Evolutionary conservation across 1,140 invertebrate species (phyloP), one percentile per base, ranked within the genome.

Genomic region (Macrotrachela quadricornifera): DNA sequence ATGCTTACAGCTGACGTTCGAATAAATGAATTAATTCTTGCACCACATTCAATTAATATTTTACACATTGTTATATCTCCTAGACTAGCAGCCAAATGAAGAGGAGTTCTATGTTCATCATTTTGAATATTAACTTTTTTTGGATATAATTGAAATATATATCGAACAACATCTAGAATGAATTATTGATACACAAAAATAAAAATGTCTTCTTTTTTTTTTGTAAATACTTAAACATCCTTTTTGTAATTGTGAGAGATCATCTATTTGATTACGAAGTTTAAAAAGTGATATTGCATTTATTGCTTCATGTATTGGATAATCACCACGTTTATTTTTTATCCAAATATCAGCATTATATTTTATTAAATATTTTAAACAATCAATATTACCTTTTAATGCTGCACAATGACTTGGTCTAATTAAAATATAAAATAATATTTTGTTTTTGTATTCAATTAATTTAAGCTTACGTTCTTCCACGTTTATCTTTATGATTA

Each of bases 41-140:
- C 83, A 4, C 84, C 85, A 48, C 85, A 77, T 56, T 83, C 79
- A 1, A 96, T 71, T 30, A 97, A 71, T 0, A 85, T 71, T n/a
- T 81, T 78, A 0, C 86, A 90, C 42, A 85, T 83, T 63, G 94
- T 85, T 0, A 85, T 83, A 64, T 96, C 90, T 0, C 90, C 88
- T 48, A 94, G 72, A 0, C 88, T 92, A 0, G 88, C 85, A 1
- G 90, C 83, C 66, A 96, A 97, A 67, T 95, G 94, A 1, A 97
- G 66, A 0, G 91, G 81, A 1, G 90, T 90, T 64, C 90, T 95
- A 1, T 85, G 60, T 54, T 53, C 68, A 49, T 64, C 68, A 64
- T 96, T 88, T 1, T 77, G 72, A 9, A 80, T 75, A 64, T 92
- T 84, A 0, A 85, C 21, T 30, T 30, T 78, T 4, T 30, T 8